Conservation (phyloP, 2,113 vertebrate species). For the Gasterosteus nipponicus region DNA sequence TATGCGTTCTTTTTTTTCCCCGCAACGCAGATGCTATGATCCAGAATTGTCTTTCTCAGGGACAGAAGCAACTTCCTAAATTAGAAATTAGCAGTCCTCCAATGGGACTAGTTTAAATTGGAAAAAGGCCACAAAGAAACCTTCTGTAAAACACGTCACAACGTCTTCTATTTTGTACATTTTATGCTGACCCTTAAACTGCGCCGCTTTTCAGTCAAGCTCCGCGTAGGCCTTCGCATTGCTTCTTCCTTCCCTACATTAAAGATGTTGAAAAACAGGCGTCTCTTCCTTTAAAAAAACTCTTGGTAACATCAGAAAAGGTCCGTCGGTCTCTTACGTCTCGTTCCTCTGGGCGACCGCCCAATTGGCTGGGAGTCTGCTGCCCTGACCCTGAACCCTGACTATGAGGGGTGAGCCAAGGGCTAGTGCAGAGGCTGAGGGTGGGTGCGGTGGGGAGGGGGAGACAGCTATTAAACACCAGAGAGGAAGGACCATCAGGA, state of each 20-base stretch:
- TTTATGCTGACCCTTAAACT: conserved; percentile 61
- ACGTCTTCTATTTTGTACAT: neutral
- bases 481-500: conserved; percentile 82
- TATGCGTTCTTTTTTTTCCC: conserved; percentile 48
- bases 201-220: conserved; percentile 51
- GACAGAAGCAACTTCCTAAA: conserved; percentile 58
- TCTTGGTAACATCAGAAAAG: conserved; percentile 69
- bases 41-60: conserved; percentile 56
- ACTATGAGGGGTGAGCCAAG: conserved; percentile 77
- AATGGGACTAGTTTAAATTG: conserved; percentile 15
- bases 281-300: conserved; percentile 67
- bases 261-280: conserved; percentile 78
- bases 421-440: conserved; percentile 70
- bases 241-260: conserved; percentile 50
- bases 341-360: conserved; percentile 70
- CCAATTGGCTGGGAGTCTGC: conserved; percentile 75
- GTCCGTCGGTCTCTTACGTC: conserved; percentile 66
- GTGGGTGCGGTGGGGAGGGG: conserved; percentile 62
- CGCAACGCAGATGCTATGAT: conserved; percentile 61
- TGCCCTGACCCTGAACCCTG: conserved; percentile 80
- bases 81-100: conserved; percentile 28
- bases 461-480: conserved; percentile 79
- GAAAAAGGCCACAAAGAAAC: neutral
- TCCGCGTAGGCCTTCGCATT: conserved; percentile 27
- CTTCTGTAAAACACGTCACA: neutral